These are phyloP conservation scores for Adelosebastes latens DNA, from an alignment of 2,797 vertebrate genomes.

Conservation along the genomic window DNA sequence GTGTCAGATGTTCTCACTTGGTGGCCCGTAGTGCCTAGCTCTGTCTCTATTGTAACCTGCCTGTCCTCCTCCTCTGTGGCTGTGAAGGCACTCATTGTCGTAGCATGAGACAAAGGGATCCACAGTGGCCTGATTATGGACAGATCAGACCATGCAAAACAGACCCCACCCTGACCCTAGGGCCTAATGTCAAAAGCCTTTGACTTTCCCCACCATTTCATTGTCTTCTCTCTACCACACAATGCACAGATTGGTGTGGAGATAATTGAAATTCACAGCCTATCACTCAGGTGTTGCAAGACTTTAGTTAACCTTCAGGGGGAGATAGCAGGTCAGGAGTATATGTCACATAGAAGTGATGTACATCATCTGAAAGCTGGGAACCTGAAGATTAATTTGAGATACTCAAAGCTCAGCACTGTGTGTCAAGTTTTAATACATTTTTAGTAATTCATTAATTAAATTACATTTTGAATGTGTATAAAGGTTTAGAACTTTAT, in stretches of 20 bases:
- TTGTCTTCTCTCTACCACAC: conserved; percentile 6
- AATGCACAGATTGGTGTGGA: conserved; percentile 5
- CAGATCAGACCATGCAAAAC: conserved; percentile 71
- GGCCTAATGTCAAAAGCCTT: conserved; percentile 34
- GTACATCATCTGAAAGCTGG: too few species aligned
- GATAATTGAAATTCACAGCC: conserved; percentile 10
- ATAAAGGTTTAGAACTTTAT: too few species aligned
- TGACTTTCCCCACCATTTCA: conserved; percentile 23
- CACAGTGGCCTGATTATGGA: conserved; percentile 59
- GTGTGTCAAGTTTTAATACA: accelerated
- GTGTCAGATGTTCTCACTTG: conserved; percentile 4
- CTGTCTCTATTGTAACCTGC: not conserved
- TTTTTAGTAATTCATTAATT: too few species aligned
- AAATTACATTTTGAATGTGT: too few species aligned
- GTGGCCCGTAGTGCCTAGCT: conserved; percentile 22
- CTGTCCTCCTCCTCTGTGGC: conserved; percentile 28
- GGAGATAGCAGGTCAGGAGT: too few species aligned
- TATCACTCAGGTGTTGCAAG: not conserved
- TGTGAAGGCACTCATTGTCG: conserved; percentile 72
- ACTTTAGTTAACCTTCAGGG: too few species aligned
- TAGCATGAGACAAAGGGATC: conserved; percentile 60
- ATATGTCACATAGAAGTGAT: too few species aligned
- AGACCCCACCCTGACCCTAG: conserved; percentile 50
- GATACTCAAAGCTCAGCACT: not conserved
- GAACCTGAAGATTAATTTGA: too few species aligned